phyloP scores from a whole-genome alignment of 2,113 vertebrate genomes.

The Syngnathus typhle region DNA sequence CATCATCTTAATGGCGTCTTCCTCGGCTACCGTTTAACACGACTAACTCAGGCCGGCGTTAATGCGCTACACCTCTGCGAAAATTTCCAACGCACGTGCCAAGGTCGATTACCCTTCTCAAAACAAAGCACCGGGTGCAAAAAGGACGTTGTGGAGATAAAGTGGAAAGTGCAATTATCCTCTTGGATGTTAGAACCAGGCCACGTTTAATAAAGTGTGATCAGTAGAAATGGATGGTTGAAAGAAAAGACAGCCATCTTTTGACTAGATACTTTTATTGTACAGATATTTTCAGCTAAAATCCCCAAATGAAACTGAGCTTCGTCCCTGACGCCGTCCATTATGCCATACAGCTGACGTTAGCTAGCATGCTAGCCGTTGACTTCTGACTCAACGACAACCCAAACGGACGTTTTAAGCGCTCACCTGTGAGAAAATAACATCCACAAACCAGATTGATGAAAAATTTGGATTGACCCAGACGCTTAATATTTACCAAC shows the following conservation, averaged over 20 bases:
- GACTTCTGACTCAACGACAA: neutral
- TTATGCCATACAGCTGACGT: neutral
- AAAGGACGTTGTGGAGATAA: neutral
- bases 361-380: neutral
- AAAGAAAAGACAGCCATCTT: constrained; percentile 21
- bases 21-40: neutral
- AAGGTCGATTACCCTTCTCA: neutral
- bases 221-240: constrained; percentile 18
- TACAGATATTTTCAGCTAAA: too few species aligned
- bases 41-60: neutral
- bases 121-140: neutral
- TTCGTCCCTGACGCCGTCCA: too few species aligned
- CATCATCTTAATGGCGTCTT: constrained; percentile 21
- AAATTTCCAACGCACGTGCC: neutral
- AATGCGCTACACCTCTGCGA: too few species aligned
- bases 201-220: constrained; percentile 11
- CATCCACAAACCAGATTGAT: neutral
- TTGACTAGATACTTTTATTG: neutral
- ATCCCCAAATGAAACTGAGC: too few species aligned
- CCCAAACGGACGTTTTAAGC: neutral
- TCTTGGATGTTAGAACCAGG: neutral
- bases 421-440: neutral
- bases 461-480: neutral
- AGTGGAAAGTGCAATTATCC: constrained; percentile 3
- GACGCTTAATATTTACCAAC: neutral